Base-by-base conservation (phyloP, 2,888 invertebrate species). In the Campoletis raptor region DNA sequence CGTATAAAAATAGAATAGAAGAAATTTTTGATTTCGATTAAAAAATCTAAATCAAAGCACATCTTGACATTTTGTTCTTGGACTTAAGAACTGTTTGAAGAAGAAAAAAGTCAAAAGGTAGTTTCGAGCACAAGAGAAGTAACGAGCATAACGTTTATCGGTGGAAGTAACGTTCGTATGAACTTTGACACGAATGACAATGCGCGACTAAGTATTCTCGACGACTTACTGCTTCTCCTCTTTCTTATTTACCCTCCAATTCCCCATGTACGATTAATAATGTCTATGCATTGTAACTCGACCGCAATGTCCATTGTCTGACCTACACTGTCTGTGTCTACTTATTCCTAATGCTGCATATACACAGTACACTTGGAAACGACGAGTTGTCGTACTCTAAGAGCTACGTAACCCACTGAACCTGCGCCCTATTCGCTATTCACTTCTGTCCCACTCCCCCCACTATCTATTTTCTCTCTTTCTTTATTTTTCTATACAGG, bases 401-500 rank as follows among this genome's bases (percentile, higher is more conserved):
- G 9, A 48, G 21, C 48, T 48, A 64, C 52, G 45, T 76, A 61
- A 69, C 80, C 45, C 80, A 69, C 48, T 81, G 76, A 80, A 84
- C 84, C 79, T 83, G 61, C 83, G 83, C 78, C 78, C 72, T 61
- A 21, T 73, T 42, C 76, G 40, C 76, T 45, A 57, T 52, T 21
- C 67, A 18, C 45, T 54, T 24, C 64, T 83, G 82, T 70, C 37
- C 82, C 24, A 83, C 82, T 83, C 61, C 30, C 37, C 21, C 57
- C 74, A 12, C 21, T 74, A 40, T 74, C 37, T 24, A 57, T 24
- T n/a, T 30, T 73, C 74, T 40, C 40, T 0, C 37, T 21, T 36
- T 30, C 69, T 42, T 12, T 15, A 36, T 9, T 8, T 9, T 8
- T 18, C 10, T n/a, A 30, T 48, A 70, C 48, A 45, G 70, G 48